Evolutionary conservation across 2,888 invertebrate genomes (phyloP).

Genomic region (Agrenia bidenticulata): DNA sequence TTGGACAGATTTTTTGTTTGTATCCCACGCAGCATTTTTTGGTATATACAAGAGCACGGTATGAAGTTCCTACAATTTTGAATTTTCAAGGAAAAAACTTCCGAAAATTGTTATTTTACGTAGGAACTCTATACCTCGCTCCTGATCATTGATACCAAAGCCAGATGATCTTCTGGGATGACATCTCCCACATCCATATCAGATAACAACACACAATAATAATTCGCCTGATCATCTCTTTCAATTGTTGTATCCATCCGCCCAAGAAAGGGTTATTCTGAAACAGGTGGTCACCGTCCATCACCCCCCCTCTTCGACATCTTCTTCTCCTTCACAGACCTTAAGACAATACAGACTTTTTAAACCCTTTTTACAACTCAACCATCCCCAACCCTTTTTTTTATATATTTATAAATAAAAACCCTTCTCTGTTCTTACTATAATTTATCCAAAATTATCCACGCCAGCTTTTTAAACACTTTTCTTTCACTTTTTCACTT

Average conservation of each 20-base stretch:
- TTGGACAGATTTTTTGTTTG: neutral
- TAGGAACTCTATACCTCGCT: constrained; percentile 24
- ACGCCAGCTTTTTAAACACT: neutral
- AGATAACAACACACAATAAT: constrained; percentile 13
- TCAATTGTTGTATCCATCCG: constrained; percentile 17
- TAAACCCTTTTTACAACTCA: neutral
- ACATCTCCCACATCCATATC: constrained; percentile 22
- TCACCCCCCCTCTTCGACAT: constrained; percentile 1
- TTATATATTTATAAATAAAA: neutral
- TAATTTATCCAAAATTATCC: neutral
- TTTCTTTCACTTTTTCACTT: no score
- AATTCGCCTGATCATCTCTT: constrained; percentile 22
- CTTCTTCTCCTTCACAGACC: neutral
- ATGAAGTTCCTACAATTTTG: constrained; percentile 23
- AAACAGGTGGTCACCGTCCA: constrained; percentile 17
- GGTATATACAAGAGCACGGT: constrained; percentile 20
- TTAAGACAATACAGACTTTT: constrained; percentile 17
- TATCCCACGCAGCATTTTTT: constrained; percentile 16
- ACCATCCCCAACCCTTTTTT: neutral
- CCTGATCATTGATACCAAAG: neutral
- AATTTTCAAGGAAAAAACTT: constrained; percentile 15
- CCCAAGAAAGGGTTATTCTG: neutral
- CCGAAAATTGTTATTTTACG: constrained; percentile 6
- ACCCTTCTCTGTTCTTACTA: neutral
- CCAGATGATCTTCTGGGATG: no score